These are phyloP conservation scores for Kryphioiulus occultus DNA, from an alignment of 2,888 invertebrate species.

Conservation along the genomic window DNA sequence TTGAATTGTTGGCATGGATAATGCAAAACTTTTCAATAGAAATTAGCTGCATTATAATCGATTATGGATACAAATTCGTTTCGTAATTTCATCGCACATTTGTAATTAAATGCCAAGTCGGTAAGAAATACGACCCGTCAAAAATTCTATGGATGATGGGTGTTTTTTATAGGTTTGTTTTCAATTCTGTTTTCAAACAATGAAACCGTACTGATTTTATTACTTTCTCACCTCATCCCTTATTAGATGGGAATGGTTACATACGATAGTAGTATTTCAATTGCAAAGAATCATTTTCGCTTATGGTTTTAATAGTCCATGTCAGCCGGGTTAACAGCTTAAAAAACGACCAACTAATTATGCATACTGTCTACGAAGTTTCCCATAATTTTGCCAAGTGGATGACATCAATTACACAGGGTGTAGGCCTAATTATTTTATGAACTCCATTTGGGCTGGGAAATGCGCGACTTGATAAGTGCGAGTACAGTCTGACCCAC, in stretches of 20 bases:
- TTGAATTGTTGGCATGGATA: neutral
- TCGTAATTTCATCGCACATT: too few relatives aligned
- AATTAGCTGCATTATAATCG: too few relatives aligned
- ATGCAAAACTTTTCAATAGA: neutral
- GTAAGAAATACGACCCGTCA: too few relatives aligned
- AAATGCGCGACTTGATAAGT: neutral
- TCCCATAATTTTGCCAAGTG: constrained; percentile 13
- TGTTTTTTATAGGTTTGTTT: too few relatives aligned
- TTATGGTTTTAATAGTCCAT: constrained; percentile 2
- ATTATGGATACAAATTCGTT: too few relatives aligned
- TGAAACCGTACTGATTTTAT: neutral
- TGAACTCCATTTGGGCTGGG: neutral
- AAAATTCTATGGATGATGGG: too few relatives aligned
- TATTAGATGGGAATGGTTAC: constrained; percentile 6
- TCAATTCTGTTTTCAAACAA: neutral
- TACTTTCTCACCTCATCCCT: neutral
- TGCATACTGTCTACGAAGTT: neutral
- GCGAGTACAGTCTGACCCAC: neutral
- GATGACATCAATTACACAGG: neutral
- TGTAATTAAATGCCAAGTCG: too few relatives aligned
- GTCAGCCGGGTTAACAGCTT: neutral
- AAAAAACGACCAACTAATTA: neutral
- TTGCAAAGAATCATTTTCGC: neutral
- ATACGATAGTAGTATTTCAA: neutral
- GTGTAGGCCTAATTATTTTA: neutral